phyloP scores from a whole-genome alignment of 2,797 vertebrate genomes.

The Epinephelus awoara region DNA sequence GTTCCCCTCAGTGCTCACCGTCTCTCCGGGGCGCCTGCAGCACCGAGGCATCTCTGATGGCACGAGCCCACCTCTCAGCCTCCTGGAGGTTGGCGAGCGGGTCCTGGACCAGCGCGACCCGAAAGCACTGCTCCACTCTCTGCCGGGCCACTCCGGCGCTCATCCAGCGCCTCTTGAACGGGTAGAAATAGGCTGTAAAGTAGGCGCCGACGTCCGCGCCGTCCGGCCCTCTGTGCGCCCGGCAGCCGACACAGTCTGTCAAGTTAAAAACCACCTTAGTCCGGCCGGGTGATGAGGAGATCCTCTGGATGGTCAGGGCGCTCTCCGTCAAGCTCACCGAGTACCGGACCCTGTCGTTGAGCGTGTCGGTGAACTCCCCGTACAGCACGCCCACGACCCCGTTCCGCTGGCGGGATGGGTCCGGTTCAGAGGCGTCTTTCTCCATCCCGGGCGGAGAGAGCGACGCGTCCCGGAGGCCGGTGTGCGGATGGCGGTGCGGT shows the following conservation, averaged over 20 bases:
- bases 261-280: conserved; percentile 79
- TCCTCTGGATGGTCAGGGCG: conserved; percentile 83
- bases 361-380: conserved; percentile 82
- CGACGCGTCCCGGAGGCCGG: conserved; percentile 77
- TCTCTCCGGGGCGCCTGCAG: conserved; percentile 72
- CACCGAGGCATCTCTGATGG: conserved; percentile 78
- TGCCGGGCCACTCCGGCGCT: conserved; percentile 83
- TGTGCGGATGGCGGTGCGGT: conserved; percentile 73
- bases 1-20: conserved; percentile 72
- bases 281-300: conserved; percentile 70
- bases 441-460: conserved; percentile 79
- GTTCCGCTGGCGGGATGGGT: conserved; percentile 73
- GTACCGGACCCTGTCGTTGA: conserved; percentile 76
- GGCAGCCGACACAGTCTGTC: conserved; percentile 88
- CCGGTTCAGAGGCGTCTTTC: conserved; percentile 67
- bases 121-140: conserved; percentile 87
- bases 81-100: conserved; percentile 82
- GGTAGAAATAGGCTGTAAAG: conserved; percentile 89
- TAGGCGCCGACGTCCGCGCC: conserved; percentile 83
- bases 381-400: conserved; percentile 73
- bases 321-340: conserved; percentile 85
- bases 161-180: conserved; percentile 85
- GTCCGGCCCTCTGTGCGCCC: conserved; percentile 78
- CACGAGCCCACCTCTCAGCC: conserved; percentile 86
- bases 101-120: conserved; percentile 79